These are phyloP conservation scores for Acrobasis suavella DNA, from an alignment of 2,888 invertebrate species.

Conservation along the genomic window DNA sequence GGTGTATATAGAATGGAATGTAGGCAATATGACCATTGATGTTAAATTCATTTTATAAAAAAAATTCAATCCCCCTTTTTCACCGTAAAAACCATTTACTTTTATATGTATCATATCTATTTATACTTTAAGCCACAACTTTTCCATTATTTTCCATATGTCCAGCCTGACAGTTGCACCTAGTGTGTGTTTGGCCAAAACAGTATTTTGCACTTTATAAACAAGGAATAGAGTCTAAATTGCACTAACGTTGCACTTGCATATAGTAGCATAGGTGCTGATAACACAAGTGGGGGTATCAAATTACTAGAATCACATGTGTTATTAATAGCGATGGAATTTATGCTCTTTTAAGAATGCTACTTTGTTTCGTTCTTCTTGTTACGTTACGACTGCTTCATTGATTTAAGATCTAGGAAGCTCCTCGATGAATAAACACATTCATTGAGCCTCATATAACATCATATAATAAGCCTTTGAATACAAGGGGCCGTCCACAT, in stretches of 20 bases:
- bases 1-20: background rate
- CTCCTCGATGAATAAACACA: too few relatives aligned
- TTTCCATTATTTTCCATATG: background rate
- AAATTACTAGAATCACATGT: conserved; percentile 16
- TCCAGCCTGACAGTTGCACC: background rate
- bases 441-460: too few relatives aligned
- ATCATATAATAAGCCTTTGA: too few relatives aligned
- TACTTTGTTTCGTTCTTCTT: background rate
- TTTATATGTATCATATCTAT: background rate
- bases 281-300: conserved; percentile 3
- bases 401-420: too few relatives aligned
- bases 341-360: background rate
- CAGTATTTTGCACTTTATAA: background rate
- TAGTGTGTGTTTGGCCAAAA: background rate
- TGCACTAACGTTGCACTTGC: background rate
- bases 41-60: background rate
- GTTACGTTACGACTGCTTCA: background rate
- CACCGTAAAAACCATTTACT: background rate
- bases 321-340: conserved; percentile 14
- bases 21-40: background rate
- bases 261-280: background rate
- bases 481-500: too few relatives aligned
- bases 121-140: background rate
- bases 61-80: too few relatives aligned
- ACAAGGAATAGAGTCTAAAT: background rate